phyloP scores from a whole-genome alignment of 2,888 invertebrate species.

The Dorcus hopei region DNA sequence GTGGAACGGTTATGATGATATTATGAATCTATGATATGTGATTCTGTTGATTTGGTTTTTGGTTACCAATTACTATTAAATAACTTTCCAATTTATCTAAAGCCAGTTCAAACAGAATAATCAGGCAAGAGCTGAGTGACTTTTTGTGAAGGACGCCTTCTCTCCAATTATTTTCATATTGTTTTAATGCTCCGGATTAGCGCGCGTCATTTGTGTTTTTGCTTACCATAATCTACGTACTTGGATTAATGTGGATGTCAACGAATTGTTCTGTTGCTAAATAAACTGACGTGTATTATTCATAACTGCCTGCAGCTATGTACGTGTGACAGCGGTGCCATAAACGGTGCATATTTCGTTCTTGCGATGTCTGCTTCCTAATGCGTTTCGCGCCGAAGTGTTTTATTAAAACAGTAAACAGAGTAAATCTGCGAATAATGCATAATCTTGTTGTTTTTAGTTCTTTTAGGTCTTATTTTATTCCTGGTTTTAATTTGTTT shows the following conservation, averaged over 20 bases:
- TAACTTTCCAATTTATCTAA: no score
- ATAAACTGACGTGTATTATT: slow-evolving; percentile 25
- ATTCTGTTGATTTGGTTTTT: no score
- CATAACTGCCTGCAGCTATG: slow-evolving; percentile 17
- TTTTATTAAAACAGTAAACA: not conserved
- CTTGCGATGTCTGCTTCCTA: not conserved
- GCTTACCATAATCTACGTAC: slow-evolving; percentile 22
- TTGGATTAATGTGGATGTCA: slow-evolving; percentile 25
- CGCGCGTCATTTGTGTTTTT: slow-evolving; percentile 14
- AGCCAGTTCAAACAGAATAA: no score
- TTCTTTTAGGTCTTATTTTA: no score
- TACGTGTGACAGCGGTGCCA: not conserved
- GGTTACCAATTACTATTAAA: no score
- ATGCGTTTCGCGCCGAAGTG: not conserved
- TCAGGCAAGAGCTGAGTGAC: not conserved
- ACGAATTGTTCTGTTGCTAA: slow-evolving; percentile 23
- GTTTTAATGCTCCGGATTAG: not conserved
- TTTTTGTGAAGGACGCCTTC: not conserved
- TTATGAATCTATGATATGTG: no score
- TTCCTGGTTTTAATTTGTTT: no score
- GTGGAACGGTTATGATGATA: no score
- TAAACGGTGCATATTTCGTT: not conserved
- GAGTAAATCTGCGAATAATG: no score
- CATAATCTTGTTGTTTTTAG: no score
- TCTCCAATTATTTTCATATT: not conserved